Evolutionary conservation across 2,113 vertebrate genomes (phyloP).

Genomic region (Cochlearius cochlearius): DNA sequence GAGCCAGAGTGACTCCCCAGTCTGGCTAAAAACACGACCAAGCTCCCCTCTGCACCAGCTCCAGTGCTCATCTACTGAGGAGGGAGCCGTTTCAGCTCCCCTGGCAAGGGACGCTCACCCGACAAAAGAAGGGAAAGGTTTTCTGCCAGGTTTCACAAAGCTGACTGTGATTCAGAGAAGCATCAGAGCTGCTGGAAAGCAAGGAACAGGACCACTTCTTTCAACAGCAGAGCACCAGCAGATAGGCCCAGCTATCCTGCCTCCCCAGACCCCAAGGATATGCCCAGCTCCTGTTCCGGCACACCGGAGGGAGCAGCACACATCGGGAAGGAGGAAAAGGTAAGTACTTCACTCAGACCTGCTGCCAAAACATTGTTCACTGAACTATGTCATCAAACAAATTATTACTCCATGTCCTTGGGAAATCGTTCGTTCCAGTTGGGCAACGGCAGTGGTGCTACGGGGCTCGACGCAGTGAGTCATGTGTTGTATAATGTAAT

Average conservation of each 20-base stretch:
- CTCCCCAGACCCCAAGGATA: background rate
- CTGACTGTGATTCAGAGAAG: background rate
- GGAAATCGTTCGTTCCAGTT: background rate
- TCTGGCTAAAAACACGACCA: background rate
- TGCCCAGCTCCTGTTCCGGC: background rate
- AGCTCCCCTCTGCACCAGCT: background rate
- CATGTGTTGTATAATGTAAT: background rate
- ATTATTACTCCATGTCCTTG: background rate
- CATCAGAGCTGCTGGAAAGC: background rate
- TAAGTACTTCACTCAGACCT: background rate
- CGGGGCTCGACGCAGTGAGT: background rate
- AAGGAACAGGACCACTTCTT: background rate
- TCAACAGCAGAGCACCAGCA: background rate
- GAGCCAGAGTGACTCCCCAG: background rate
- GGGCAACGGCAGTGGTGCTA: background rate
- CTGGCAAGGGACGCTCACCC: background rate
- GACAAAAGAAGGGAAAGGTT: background rate
- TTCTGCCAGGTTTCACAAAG: background rate
- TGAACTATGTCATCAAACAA: background rate
- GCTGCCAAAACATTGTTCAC: constrained; percentile 2
- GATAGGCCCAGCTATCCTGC: background rate
- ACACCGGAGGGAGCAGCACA: accelerated
- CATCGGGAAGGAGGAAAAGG: background rate
- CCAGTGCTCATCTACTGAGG: accelerated
- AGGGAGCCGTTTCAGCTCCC: background rate